Base-by-base conservation (phyloP, 2,888 invertebrate genomes). In the Ferrisia virgata region DNA sequence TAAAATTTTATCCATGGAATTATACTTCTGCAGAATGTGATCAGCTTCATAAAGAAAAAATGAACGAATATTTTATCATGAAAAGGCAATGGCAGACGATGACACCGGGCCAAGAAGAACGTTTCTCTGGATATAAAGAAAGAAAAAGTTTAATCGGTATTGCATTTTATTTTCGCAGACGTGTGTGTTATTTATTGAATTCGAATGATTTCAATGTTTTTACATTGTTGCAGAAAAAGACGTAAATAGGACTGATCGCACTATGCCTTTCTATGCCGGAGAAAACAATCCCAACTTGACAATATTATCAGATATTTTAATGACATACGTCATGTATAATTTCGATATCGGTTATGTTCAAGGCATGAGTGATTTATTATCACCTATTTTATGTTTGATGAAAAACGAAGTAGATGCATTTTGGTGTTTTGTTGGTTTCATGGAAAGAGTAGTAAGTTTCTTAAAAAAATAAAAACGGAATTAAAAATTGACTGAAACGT, bases 251-350 rank as follows among this genome's bases (percentile, higher is more conserved):
- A 99, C 99, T 0, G 99, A 99, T 88, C 91, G 99, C 86, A 94
- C 94, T 0, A 93, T 96, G 87, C 93, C 94, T 8, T 99, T 94
- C 89, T 99, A 93, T 89, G 93, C 95, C n/a, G 98, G 98, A 0
- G 97, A 97, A 86, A 92, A 95, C 87, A 98, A 98, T 89, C 93
- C 94, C 0, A 97, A 99, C 89, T 89, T 99, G 82, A 90, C 92
- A 85, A 91, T 94, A 15, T 89, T 99, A 2, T 93, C 95, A 87
- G 97, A 98, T 88, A 96, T 99, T 86, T 91, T 99, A 2, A 96
- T 99, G 96, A 99, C 99, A 0, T 99, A 99, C 88, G 94, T 97
- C 53, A 98, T 99, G 98, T 98, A 97, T 88, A 97, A 99, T 90
- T 99, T 99, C 89, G 98, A 99, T 90, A 90, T 99, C 87, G 99